phyloP scores from a whole-genome alignment of 2,888 invertebrate species.

The Dryadula phaetusa region DNA sequence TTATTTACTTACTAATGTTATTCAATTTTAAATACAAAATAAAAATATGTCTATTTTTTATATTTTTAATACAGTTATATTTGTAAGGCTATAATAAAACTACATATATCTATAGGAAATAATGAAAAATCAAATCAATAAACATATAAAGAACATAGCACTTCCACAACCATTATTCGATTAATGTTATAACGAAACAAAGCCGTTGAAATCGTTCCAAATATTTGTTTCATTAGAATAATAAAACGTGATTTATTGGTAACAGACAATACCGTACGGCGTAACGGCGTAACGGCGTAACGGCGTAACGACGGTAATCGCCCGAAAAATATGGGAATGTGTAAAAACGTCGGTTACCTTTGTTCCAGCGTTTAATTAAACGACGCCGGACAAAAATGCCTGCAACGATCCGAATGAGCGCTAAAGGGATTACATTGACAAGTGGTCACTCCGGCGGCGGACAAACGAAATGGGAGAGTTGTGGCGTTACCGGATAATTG shows the following conservation, averaged over 20 bases:
- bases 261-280: slow-evolving; percentile 17
- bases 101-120: no score
- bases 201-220: slow-evolving; percentile 13
- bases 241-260: slow-evolving; percentile 20
- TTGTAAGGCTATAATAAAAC: no score
- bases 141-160: not conserved
- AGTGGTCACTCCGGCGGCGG: slow-evolving; percentile 27
- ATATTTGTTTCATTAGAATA: slow-evolving; percentile 31
- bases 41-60: no score
- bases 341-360: slow-evolving; percentile 31
- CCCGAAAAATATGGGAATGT: slow-evolving; percentile 31
- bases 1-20: not conserved
- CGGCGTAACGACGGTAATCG: slow-evolving; percentile 23
- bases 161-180: not conserved
- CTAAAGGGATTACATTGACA: slow-evolving; percentile 33
- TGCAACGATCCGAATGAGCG: slow-evolving; percentile 18
- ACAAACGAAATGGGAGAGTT: slow-evolving; percentile 24
- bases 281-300: slow-evolving; percentile 21
- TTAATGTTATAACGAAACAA: not conserved
- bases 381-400: slow-evolving; percentile 22
- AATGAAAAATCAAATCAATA: not conserved
- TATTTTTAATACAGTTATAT: no score
- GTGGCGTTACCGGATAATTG: slow-evolving; percentile 27
- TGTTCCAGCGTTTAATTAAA: slow-evolving; percentile 34
- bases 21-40: no score